Evolutionary conservation across 2,113 vertebrate genomes (phyloP).

Genomic region (Camelus dromedarius): DNA sequence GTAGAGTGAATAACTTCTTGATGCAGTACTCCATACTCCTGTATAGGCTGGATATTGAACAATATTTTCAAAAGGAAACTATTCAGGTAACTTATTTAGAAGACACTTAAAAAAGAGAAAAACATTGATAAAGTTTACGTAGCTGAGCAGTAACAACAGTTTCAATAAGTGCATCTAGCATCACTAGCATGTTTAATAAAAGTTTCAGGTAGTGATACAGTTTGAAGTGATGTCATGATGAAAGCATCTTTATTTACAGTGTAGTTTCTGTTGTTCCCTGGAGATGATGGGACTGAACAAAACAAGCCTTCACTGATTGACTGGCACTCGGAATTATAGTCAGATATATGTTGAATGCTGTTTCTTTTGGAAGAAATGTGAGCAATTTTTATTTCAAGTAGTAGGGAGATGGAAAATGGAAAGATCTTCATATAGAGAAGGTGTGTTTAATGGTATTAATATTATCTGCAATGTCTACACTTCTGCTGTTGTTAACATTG

Average conservation of each 20-base stretch:
- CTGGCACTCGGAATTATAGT: background rate
- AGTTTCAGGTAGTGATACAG: background rate
- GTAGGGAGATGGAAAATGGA: background rate
- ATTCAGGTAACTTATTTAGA: background rate
- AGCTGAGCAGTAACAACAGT: background rate
- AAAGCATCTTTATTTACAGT: background rate
- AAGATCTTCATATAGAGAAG: background rate
- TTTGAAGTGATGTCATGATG: background rate
- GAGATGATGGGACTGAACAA: constrained; percentile 14
- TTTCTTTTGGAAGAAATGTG: constrained; percentile 24
- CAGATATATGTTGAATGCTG: background rate
- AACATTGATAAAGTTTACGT: background rate
- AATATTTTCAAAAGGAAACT: constrained; percentile 36
- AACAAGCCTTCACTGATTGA: background rate
- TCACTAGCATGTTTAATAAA: constrained; percentile 48
- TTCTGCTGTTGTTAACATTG: constrained; percentile 51
- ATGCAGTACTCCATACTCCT: background rate
- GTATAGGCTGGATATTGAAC: background rate
- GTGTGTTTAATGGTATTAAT: background rate
- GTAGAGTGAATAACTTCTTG: background rate
- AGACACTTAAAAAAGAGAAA: constrained; percentile 6
- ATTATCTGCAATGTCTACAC: background rate
- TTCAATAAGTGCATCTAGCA: background rate
- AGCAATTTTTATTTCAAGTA: constrained; percentile 28
- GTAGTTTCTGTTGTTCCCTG: background rate